These are phyloP conservation scores for Oncorhynchus masou DNA, from an alignment of 2,113 vertebrate species.

Conservation along the genomic window DNA sequence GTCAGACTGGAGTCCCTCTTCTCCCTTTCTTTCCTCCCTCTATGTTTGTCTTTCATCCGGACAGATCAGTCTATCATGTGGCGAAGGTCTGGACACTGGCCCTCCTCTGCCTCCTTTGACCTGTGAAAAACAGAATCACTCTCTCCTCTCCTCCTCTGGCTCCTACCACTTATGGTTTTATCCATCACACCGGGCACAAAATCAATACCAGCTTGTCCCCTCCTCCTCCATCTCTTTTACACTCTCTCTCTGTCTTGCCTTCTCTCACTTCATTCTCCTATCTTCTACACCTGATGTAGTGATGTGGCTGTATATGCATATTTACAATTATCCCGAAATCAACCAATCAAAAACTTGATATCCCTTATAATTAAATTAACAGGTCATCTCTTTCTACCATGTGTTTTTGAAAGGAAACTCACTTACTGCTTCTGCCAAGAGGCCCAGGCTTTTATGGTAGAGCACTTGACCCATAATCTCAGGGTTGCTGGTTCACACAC, in stretches of 20 bases:
- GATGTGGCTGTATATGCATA: not conserved
- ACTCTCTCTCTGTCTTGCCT: slow-evolving; percentile 15
- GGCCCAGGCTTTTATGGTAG: no score
- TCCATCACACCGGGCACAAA: slow-evolving; percentile 88
- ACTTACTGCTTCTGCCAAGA: no score
- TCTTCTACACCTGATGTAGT: not conserved
- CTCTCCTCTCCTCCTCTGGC: slow-evolving; percentile 76
- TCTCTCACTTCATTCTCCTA: slow-evolving; percentile 11
- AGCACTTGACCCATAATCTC: no score
- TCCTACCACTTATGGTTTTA: slow-evolving; percentile 92
- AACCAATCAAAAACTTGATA: not conserved
- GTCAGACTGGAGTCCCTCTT: not conserved
- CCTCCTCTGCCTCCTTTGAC: slow-evolving; percentile 82
- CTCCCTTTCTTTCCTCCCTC: not conserved
- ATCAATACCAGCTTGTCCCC: slow-evolving; percentile 82
- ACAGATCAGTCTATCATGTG: slow-evolving; percentile 68
- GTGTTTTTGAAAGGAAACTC: no score
- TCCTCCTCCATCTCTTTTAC: slow-evolving; percentile 10
- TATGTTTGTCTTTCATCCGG: slow-evolving; percentile 26
- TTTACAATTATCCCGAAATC: not conserved
- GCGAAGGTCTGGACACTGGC: slow-evolving; percentile 62
- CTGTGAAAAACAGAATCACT: slow-evolving; percentile 91
- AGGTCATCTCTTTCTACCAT: no score
- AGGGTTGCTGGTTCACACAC: no score
- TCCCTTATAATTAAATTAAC: no score